These are phyloP conservation scores for Acleris holmiana DNA, from an alignment of 2,888 invertebrate genomes.

Conservation along the genomic window DNA sequence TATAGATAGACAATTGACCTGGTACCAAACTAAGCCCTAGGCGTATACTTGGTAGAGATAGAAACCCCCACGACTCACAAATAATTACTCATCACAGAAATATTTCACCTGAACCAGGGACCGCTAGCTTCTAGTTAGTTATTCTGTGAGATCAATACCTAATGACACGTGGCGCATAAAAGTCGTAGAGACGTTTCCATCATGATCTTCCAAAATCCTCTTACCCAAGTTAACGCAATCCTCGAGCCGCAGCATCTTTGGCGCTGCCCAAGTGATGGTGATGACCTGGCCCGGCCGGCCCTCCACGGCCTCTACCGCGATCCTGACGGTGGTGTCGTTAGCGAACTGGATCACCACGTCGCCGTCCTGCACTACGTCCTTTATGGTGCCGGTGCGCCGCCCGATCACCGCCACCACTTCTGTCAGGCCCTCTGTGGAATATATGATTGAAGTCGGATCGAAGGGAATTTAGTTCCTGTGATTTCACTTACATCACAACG, in stretches of 20 bases:
- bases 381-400: constrained; percentile 58
- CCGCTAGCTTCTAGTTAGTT: no score
- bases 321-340: constrained; percentile 63
- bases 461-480: not conserved
- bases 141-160: no score
- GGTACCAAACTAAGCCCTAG: no score
- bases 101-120: no score
- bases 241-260: constrained; percentile 56
- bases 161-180: no score
- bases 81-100: no score
- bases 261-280: constrained; percentile 65
- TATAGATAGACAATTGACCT: no score
- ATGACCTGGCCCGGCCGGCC: constrained; percentile 57
- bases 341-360: constrained; percentile 67
- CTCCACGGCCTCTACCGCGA: constrained; percentile 58
- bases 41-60: no score
- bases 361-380: constrained; percentile 60
- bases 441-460: not conserved
- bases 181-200: no score
- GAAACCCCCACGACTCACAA: no score
- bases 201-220: constrained; percentile 26
- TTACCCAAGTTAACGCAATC: constrained; percentile 73
- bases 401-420: constrained; percentile 69
- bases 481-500: not conserved
- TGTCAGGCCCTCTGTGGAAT: constrained; percentile 52